Conservation (phyloP, 2,888 invertebrate genomes). For the Leptinotarsa haldemani region DNA sequence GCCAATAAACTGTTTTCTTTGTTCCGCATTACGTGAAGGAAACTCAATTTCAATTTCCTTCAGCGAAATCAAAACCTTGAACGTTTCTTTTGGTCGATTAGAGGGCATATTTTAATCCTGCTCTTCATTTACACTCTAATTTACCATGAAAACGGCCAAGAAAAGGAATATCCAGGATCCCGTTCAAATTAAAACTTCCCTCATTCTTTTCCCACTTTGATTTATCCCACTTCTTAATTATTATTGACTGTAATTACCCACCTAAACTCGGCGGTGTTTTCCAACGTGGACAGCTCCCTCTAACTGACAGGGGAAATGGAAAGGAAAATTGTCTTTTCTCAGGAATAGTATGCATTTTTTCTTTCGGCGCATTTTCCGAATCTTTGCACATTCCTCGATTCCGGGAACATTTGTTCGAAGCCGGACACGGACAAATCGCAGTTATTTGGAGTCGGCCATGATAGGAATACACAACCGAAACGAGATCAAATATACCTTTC, state of each 20-base stretch:
- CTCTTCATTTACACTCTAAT: slow-evolving; percentile 54
- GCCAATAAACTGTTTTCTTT: too few species aligned
- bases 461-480: slow-evolving; percentile 60
- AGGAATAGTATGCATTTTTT: slow-evolving; percentile 63
- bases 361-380: slow-evolving; percentile 61
- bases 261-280: slow-evolving; percentile 61
- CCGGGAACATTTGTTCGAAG: slow-evolving; percentile 59
- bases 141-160: slow-evolving; percentile 48
- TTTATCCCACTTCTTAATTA: slow-evolving; percentile 64
- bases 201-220: slow-evolving; percentile 60
- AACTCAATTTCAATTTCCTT: slow-evolving; percentile 6
- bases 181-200: slow-evolving; percentile 61
- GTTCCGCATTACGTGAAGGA: too few species aligned
- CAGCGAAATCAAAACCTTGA: slow-evolving; percentile 35
- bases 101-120: slow-evolving; percentile 51
- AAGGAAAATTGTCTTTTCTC: slow-evolving; percentile 67
- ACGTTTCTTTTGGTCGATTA: slow-evolving; percentile 43
- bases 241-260: slow-evolving; percentile 65
- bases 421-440: slow-evolving; percentile 66
- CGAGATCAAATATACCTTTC: slow-evolving; percentile 47
- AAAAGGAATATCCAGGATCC: slow-evolving; percentile 32
- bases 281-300: slow-evolving; percentile 55
- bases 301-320: slow-evolving; percentile 66
- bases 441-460: slow-evolving; percentile 66
- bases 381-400: slow-evolving; percentile 65